Percentiles rank a stretch among this genome's conserved stretches.
Conservation (phyloP, 2,888 invertebrate species). For the Imbricaverruca yamaguchii region DNA sequence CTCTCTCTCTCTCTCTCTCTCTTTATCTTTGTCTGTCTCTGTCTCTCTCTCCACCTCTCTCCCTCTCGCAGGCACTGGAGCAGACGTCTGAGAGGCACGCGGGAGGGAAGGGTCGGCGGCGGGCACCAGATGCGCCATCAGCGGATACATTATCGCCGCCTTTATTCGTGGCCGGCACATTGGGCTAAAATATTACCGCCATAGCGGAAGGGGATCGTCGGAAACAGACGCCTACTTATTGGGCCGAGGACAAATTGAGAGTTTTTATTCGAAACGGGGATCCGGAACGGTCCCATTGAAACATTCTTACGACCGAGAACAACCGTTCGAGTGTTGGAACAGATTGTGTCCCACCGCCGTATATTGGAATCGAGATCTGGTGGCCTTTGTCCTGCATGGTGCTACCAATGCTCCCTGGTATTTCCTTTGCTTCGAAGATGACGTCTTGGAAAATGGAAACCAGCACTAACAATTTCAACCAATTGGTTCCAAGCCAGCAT, state of each 20-base stretch:
- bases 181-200: slow-evolving; percentile 5
- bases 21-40: no score
- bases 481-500: no score
- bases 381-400: background rate
- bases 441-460: no score
- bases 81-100: no score
- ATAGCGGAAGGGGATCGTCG: background rate
- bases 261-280: slow-evolving; percentile 5
- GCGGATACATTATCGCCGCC: background rate
- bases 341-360: background rate
- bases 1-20: no score
- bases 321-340: background rate
- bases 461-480: no score
- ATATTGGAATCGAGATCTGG: slow-evolving; percentile 43
- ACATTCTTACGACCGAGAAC: background rate
- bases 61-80: no score
- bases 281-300: background rate
- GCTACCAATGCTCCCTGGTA: no score
- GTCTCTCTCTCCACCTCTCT: no score
- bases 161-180: background rate
- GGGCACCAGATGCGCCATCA: background rate
- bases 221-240: background rate
- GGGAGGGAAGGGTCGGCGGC: background rate
- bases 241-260: slow-evolving; percentile 5
- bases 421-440: no score